These are phyloP conservation scores for Ormyrus pomaceus DNA, from an alignment of 2,888 invertebrate species.

Conservation along the genomic window DNA sequence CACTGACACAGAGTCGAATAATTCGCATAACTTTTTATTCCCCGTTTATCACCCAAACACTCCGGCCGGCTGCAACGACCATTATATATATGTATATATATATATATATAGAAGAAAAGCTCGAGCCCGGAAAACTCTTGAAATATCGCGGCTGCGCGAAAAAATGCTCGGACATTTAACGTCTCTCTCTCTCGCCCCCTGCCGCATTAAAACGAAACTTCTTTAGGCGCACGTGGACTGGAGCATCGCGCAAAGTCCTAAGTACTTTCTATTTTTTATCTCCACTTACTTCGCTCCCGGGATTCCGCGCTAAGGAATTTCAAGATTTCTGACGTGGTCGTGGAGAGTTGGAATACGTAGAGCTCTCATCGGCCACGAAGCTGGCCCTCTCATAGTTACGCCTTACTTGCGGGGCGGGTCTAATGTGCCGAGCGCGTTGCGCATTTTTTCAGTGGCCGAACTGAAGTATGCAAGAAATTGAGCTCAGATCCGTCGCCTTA, in stretches of 20 bases:
- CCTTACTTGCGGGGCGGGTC: no score
- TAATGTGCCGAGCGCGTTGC: no score
- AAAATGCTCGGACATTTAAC: slow-evolving; percentile 10
- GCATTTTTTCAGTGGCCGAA: no score
- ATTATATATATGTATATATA: no score
- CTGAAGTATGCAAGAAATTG: no score
- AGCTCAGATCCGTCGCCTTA: no score
- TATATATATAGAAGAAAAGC: neutral
- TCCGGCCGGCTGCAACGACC: neutral
- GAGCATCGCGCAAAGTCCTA: neutral
- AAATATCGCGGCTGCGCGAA: slow-evolving; percentile 9
- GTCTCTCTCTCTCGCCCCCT: slow-evolving; percentile 1
- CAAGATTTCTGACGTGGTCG: slow-evolving; percentile 9
- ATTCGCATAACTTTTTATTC: slow-evolving; percentile 22
- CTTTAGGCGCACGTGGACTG: neutral
- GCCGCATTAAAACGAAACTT: slow-evolving; percentile 25
- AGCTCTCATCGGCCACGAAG: neutral
- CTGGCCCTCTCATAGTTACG: neutral
- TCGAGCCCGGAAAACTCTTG: neutral
- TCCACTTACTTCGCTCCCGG: neutral
- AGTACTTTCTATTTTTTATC: slow-evolving; percentile 35
- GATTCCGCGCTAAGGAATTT: slow-evolving; percentile 27
- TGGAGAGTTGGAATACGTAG: no score
- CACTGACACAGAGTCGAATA: no score
- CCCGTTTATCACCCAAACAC: slow-evolving; percentile 13